Percentiles rank a stretch among this genome's conserved stretches.
phyloP scores from a whole-genome alignment of 1,140 invertebrate genomes.

The Drosophila varians region DNA sequence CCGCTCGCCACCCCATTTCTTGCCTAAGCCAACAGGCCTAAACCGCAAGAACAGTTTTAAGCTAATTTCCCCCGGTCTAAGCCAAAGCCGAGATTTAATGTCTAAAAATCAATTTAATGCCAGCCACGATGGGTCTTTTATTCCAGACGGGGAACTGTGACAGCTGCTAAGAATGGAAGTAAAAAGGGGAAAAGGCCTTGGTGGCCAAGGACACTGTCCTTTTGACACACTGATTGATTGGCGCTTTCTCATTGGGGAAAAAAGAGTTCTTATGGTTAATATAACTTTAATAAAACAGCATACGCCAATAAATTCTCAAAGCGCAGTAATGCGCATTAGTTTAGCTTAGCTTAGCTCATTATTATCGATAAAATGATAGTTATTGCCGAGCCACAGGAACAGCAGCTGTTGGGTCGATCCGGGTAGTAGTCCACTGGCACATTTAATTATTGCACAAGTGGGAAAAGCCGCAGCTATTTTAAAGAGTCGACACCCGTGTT shows the following conservation, averaged over 20 bases:
- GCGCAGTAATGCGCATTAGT: conserved; percentile 19
- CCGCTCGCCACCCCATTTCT: not conserved
- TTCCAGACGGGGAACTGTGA: conserved; percentile 21
- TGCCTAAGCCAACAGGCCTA: conserved; percentile 11
- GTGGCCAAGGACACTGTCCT: conserved; percentile 5
- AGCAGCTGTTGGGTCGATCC: not conserved
- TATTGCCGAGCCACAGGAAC: not conserved
- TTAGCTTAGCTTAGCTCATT: not conserved
- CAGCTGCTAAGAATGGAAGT: conserved; percentile 14
- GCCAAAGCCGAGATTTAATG: conserved; percentile 46
- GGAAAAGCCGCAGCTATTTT: conserved; percentile 44
- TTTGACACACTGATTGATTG: conserved; percentile 45
- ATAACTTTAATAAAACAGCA: too few relatives aligned
- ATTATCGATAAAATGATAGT: conserved; percentile 1
- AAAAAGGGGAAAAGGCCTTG: conserved; percentile 1
- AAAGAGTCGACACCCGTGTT: conserved; percentile 13
- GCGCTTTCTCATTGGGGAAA: too few relatives aligned
- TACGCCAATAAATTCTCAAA: not conserved
- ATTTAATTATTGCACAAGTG: conserved; percentile 47
- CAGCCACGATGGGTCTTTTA: conserved; percentile 15
- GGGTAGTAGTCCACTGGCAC: not conserved
- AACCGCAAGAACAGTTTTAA: conserved; percentile 39
- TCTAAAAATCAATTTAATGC: conserved; percentile 71
- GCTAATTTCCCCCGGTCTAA: conserved; percentile 30
- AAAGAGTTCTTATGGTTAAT: too few relatives aligned